Percentiles rank a stretch among this genome's conserved stretches.
Conservation (phyloP, 2,888 invertebrate species). For the Microchrysa polita region DNA sequence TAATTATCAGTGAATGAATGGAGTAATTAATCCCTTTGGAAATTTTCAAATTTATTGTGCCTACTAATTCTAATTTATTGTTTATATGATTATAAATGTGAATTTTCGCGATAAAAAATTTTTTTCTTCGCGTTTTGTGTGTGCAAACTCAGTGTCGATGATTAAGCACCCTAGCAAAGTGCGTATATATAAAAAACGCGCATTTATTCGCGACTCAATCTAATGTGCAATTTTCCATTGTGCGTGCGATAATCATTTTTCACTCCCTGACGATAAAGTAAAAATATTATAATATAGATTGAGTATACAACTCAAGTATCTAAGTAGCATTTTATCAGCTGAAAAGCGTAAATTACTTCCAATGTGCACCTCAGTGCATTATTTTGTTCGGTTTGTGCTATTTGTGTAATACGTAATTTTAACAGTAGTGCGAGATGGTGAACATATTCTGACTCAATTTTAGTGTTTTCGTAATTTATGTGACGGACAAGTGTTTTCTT, state of each 20-base stretch:
- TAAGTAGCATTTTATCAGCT: slow-evolving; percentile 1
- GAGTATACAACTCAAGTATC: no score
- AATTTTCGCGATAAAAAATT: slow-evolving; percentile 26
- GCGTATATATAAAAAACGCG: slow-evolving; percentile 31
- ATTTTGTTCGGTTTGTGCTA: no score
- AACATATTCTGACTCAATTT: slow-evolving; percentile 53
- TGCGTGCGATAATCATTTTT: slow-evolving; percentile 15
- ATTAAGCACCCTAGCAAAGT: not conserved
- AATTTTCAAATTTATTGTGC: slow-evolving; percentile 21
- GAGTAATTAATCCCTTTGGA: not conserved
- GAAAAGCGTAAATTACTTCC: not conserved
- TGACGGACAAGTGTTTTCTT: slow-evolving; percentile 11
- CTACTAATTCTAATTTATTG: slow-evolving; percentile 29
- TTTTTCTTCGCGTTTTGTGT: not conserved
- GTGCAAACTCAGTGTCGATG: slow-evolving; percentile 10
- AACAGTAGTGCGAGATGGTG: slow-evolving; percentile 41
- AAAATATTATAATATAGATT: no score
- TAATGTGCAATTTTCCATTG: slow-evolving; percentile 29
- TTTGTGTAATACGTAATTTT: no score
- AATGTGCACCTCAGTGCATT: not conserved
- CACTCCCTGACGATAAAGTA: not conserved
- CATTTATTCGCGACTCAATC: not conserved
- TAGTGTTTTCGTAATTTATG: slow-evolving; percentile 49
- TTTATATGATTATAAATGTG: slow-evolving; percentile 25
- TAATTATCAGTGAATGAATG: no score